These are phyloP conservation scores for Phymatocera aterrima DNA, from an alignment of 2,888 invertebrate genomes.

Conservation along the genomic window DNA sequence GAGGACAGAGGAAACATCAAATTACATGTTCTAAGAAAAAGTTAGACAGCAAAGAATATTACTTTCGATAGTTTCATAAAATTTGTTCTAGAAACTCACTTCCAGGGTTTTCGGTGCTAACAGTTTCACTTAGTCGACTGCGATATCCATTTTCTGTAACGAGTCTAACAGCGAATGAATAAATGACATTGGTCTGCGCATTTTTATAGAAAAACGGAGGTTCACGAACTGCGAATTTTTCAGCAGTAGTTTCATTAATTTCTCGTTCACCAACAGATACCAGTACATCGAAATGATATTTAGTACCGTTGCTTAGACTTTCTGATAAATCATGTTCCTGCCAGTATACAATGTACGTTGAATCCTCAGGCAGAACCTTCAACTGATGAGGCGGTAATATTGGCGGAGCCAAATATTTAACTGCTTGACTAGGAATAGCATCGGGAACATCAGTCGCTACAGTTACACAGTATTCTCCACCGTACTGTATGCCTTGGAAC, in stretches of 20 bases:
- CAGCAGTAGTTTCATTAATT: conserved; percentile 73
- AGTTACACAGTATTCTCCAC: conserved; percentile 77
- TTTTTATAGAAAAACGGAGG: conserved; percentile 78
- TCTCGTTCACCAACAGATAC: conserved; percentile 78
- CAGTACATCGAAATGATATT: conserved; percentile 81
- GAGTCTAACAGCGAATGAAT: conserved; percentile 81
- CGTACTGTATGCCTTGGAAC: conserved; percentile 77
- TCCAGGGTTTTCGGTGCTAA: conserved; percentile 68
- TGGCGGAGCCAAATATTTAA: conserved; percentile 77
- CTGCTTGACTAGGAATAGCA: conserved; percentile 75
- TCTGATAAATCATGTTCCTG: conserved; percentile 75
- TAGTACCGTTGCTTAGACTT: conserved; percentile 60
- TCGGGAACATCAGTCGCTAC: conserved; percentile 75
- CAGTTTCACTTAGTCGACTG: conserved; percentile 80
- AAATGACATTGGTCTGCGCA: conserved; percentile 76
- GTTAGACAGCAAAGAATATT: too few relatives aligned
- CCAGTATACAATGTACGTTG: conserved; percentile 83
- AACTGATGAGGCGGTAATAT: conserved; percentile 82
- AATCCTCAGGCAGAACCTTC: conserved; percentile 78
- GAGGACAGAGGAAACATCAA: too few relatives aligned
- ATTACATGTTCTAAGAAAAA: too few relatives aligned
- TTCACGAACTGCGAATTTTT: conserved; percentile 75
- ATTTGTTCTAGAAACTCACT: conserved; percentile 72
- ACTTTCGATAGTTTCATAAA: conserved; percentile 26
- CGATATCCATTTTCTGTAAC: conserved; percentile 79